Evolutionary conservation across 2,888 invertebrate species (phyloP), one percentile per base, ranked within the genome.

Genomic region (Leptodirus hochenwartii): DNA sequence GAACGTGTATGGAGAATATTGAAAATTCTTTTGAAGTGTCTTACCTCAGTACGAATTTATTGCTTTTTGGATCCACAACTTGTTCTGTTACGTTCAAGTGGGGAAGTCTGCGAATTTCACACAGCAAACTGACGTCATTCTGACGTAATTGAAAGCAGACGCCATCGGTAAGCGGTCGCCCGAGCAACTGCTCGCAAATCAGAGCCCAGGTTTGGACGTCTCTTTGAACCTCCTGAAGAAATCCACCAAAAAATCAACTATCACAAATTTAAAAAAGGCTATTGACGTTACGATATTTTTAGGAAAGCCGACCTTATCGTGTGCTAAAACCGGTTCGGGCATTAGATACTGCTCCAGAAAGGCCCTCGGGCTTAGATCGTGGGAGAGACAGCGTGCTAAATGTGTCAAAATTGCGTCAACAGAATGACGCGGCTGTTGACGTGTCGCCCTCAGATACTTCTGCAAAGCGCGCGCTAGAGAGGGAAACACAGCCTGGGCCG

Each of bases 401-500:
- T 96, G 91, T 22, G 72, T 71, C 28, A 96, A 59, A 32, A 96
- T 93, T 13, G 81, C 77, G 49, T 95, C 93, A 29, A 93, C 88
- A 0, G 88, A 84, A 55, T 96, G 93, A 31, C 90, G 62, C 0
- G 95, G 93, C 53, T 96, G 96, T 50, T 96, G 95, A 0, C 95
- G 60, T 0, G 96, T 98, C 2, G 93, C 81, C 6, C 95, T 71
- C 34, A 98, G 62, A 56, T 85, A 98, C 56, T 98, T 96, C 59
- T 95, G 95, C 38, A 98, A 61, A 2, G 96, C 85, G 33, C 93
- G 69, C 0, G 95, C 90, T 65, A 98, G 77, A 5, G 91, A 90
- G 2, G 95, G 95, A 51, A 98, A 96, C 32, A 98, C 88, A 0
- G 95, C 90, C 53, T 91, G 88, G 0, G 96, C 96, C 3, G 96